These are phyloP conservation scores for Neelides sp. DNA, from an alignment of 1,140 invertebrate genomes.

Conservation along the genomic window DNA sequence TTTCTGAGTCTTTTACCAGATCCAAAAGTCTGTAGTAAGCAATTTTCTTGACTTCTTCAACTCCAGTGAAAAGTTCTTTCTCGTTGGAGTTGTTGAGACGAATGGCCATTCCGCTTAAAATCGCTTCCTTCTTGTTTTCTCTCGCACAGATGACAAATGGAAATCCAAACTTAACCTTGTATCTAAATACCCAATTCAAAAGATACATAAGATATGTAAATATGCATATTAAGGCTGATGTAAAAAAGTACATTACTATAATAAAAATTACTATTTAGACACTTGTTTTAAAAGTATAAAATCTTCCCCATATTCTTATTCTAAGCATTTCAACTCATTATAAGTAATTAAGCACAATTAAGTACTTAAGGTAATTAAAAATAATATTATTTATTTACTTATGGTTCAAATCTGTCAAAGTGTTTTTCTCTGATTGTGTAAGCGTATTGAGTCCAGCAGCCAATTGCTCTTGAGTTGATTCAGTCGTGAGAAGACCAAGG, in stretches of 20 bases:
- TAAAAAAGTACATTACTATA: constrained; percentile 19
- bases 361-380: neutral
- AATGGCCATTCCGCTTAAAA: constrained; percentile 43
- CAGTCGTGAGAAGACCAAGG: constrained; percentile 42
- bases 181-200: constrained; percentile 41
- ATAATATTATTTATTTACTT: constrained; percentile 35
- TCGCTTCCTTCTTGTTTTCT: constrained; percentile 49
- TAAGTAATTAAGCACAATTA: neutral
- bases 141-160: constrained; percentile 57
- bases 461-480: constrained; percentile 48
- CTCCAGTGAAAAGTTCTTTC: constrained; percentile 44
- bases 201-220: neutral
- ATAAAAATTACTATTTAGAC: constrained; percentile 16
- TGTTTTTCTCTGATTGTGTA: constrained; percentile 40
- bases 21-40: constrained; percentile 20
- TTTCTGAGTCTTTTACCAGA: constrained; percentile 10
- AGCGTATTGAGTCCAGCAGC: constrained; percentile 44
- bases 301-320: too few species aligned
- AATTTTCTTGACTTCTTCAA: constrained; percentile 58
- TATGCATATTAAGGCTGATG: neutral
- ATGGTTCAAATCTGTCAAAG: constrained; percentile 42
- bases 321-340: neutral
- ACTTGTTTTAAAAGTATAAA: too few species aligned
- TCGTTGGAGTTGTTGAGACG: constrained; percentile 44
- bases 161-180: constrained; percentile 53